Conservation (phyloP, 2,113 vertebrate species). For the Archocentrus centrarchus region DNA sequence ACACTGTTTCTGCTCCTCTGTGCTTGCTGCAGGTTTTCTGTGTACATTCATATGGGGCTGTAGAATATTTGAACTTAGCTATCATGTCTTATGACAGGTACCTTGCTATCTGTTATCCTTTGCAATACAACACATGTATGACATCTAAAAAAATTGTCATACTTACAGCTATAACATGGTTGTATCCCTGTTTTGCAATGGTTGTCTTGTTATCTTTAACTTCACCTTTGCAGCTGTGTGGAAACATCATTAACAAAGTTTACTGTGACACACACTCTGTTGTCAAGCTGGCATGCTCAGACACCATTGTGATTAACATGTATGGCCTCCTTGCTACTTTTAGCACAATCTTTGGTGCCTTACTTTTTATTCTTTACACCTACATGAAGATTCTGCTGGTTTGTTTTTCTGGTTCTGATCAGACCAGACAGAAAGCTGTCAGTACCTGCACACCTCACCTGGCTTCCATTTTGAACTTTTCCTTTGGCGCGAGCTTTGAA, state of each 20-base stretch:
- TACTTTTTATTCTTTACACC: no score
- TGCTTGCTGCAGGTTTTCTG: no score
- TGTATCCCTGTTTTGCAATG: conserved; percentile 30
- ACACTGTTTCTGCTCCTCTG: not conserved
- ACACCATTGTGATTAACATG: no score
- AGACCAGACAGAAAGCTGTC: no score
- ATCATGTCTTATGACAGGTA: conserved; percentile 52
- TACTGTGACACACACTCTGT: no score
- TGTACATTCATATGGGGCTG: no score
- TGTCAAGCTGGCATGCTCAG: no score
- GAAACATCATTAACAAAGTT: no score
- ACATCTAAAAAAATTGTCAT: not conserved
- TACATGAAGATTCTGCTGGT: no score
- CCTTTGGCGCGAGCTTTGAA: conserved; percentile 36
- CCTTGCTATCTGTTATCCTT: conserved; percentile 30
- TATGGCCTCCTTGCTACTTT: not conserved
- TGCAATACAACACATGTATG: conserved; percentile 24
- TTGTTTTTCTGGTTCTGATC: no score
- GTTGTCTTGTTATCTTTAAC: not conserved
- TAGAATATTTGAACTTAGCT: not conserved
- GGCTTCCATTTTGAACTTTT: no score
- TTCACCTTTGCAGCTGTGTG: conserved; percentile 39
- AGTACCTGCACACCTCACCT: no score
- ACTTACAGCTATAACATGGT: not conserved
- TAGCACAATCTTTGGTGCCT: conserved; percentile 1